Evolutionary conservation across 2,888 invertebrate species (phyloP).

Genomic region (Alcis repandata): DNA sequence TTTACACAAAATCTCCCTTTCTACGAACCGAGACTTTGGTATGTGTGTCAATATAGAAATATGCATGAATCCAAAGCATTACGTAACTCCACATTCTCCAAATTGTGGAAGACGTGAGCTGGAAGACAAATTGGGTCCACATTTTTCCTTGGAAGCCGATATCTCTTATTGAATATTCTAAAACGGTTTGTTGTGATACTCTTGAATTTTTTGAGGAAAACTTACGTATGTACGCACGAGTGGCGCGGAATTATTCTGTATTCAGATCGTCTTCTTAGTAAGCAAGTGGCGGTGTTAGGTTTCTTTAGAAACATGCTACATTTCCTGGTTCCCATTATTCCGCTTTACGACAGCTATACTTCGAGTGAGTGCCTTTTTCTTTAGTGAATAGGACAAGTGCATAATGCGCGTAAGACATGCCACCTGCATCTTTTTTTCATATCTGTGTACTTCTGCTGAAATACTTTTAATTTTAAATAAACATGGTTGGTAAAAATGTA

Average conservation of each 20-base stretch:
- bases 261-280: conserved; percentile 15
- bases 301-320: conserved; percentile 1
- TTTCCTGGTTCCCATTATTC: background rate
- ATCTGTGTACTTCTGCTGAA: too few species aligned
- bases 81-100: conserved; percentile 67
- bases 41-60: conserved; percentile 61
- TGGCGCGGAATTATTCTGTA: conserved; percentile 13
- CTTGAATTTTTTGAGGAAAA: conserved; percentile 39
- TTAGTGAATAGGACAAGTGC: background rate
- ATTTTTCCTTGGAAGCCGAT: conserved; percentile 65
- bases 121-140: conserved; percentile 68
- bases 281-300: conserved; percentile 10
- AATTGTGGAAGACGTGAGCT: conserved; percentile 69
- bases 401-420: too few species aligned
- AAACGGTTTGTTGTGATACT: conserved; percentile 58
- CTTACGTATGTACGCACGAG: conserved; percentile 23
- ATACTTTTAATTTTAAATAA: too few species aligned
- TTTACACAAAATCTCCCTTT: conserved; percentile 41
- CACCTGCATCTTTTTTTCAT: too few species aligned
- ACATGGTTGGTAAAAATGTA: too few species aligned
- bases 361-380: background rate
- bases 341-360: background rate
- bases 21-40: conserved; percentile 47
- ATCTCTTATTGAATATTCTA: conserved; percentile 59
- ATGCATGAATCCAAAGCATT: conserved; percentile 66